These are phyloP conservation scores for Microvelia longipes DNA, from an alignment of 1,140 invertebrate species.

Conservation along the genomic window DNA sequence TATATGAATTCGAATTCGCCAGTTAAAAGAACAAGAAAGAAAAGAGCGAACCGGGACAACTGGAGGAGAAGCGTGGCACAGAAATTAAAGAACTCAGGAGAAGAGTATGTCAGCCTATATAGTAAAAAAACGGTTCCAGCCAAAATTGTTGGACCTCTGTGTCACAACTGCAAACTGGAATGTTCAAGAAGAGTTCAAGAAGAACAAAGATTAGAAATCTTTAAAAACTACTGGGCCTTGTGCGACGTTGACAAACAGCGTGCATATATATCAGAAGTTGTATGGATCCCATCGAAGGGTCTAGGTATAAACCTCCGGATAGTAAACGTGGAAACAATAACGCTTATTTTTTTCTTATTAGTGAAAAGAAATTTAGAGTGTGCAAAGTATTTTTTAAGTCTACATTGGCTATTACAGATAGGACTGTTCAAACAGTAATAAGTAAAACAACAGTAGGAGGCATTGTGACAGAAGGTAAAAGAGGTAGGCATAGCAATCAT, in stretches of 20 bases:
- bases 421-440: neutral
- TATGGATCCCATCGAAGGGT: neutral
- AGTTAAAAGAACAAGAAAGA: no score
- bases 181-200: no score
- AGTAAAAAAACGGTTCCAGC: no score
- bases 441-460: conserved; percentile 6
- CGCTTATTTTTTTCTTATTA: neutral
- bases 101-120: no score
- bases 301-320: neutral
- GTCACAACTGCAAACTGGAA: no score
- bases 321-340: neutral
- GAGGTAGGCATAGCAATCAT: conserved; percentile 13
- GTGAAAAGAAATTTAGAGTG: neutral
- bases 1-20: no score
- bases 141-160: no score
- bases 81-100: no score
- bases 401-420: neutral
- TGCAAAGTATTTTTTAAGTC: neutral
- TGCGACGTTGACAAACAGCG: neutral
- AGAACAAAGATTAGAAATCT: no score
- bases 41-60: no score
- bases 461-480: conserved; percentile 9
- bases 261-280: neutral
- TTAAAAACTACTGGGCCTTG: no score
- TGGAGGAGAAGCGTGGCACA: no score